Evolutionary conservation across 1,140 invertebrate genomes (phyloP), one percentile per base, ranked within the genome.

Genomic region (Leptonema lineaticorne): DNA sequence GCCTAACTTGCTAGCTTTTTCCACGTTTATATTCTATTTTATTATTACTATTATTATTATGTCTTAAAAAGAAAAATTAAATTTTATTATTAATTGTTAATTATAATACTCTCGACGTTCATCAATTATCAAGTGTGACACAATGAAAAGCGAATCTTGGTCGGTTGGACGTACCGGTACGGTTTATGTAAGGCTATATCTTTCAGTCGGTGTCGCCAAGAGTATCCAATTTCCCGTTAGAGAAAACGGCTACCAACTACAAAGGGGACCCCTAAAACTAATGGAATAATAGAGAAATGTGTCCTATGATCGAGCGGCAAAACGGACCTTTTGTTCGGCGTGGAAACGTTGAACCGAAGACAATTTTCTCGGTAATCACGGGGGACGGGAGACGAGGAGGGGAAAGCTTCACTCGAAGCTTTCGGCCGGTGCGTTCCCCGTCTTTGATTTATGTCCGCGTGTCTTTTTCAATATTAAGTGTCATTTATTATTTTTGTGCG

Each of bases 191-290:
- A n/a, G 11, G 18, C 6, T n/a, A 53, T 9, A 22, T 27, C 48
- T n/a, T n/a, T 7, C 48, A 53, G 6, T 53, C 20, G 33, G 57
- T 26, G 59, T 6, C 24, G 59, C 24, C 62, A 41, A 46, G 41
- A 50, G 62, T 64, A 64, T 64, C 62, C 62, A 64, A 64, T 64
- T 64, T 64, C 62, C 45, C 50, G 62, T 64, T 64, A 64, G 62
- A 45, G 46, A 50, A 64, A 64, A 64, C 50, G 24, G 14, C 24
- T 26, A 37, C 24, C 18, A 33, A 4, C 60, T 50, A 63, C 41
- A 62, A 41, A 62, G 59, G 18, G 5, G 11, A n/a, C n/a, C n/a
- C n/a, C n/a, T n/a, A n/a, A n/a, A n/a, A 6, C 28, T 58, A 58
- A 58, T 58, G 56, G 56, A 58, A 62, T 62, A 27, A 62, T 45